phyloP scores from a whole-genome alignment of 2,797 vertebrate genomes.

The Falco naumanni region DNA sequence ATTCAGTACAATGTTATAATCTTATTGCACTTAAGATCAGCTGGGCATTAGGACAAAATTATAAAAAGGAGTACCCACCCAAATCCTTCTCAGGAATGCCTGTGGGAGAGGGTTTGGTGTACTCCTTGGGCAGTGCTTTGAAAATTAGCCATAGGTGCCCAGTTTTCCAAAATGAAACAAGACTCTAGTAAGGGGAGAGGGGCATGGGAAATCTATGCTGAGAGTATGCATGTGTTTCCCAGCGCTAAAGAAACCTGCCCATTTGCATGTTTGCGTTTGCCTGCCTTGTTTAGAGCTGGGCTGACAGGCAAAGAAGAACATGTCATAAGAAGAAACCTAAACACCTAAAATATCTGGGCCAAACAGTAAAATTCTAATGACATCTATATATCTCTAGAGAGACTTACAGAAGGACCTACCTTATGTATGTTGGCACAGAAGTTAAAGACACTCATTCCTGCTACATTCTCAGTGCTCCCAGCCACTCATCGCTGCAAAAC shows the following conservation, averaged over 20 bases:
- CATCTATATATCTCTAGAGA: neutral
- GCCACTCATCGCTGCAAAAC: neutral
- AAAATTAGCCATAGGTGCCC: conserved; percentile 40
- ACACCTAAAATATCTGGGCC: neutral
- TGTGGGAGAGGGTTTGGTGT: neutral
- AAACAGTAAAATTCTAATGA: neutral
- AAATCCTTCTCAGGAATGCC: neutral
- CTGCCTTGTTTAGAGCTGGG: conserved; percentile 46
- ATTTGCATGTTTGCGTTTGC: neutral
- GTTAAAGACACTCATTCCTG: neutral
- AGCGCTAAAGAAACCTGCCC: conserved; percentile 15
- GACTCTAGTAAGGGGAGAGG: conserved; percentile 36
- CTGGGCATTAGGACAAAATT: neutral
- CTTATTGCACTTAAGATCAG: neutral
- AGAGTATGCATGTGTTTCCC: conserved; percentile 24
- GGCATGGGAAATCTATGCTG: conserved; percentile 44
- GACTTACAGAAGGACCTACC: neutral
- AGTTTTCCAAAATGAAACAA: conserved; percentile 58
- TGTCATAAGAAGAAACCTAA: neutral
- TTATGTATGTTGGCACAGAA: neutral
- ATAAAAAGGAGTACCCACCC: neutral
- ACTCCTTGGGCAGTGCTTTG: neutral
- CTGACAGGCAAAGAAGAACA: conserved; percentile 22
- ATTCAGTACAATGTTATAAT: neutral
- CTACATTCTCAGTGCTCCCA: neutral